These are phyloP conservation scores for Caenorhabditis zanzibari DNA, from an alignment of 2,888 invertebrate genomes.

Conservation along the genomic window DNA sequence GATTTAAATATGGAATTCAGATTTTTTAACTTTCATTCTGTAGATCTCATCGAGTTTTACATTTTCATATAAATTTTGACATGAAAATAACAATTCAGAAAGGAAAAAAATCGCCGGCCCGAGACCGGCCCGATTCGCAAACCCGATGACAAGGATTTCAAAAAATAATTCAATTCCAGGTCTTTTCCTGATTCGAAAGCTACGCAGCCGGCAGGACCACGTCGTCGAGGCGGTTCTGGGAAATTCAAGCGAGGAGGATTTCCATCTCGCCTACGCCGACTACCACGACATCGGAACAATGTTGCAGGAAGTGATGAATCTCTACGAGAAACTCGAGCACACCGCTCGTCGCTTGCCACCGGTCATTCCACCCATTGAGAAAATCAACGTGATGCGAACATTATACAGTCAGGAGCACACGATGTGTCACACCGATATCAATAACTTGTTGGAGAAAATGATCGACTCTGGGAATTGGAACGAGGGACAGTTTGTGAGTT, in stretches of 20 bases:
- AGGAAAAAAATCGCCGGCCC: too few relatives aligned
- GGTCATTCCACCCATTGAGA: constrained; percentile 44
- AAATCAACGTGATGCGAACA: constrained; percentile 44
- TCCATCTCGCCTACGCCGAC: neutral
- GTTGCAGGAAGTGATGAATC: constrained; percentile 17
- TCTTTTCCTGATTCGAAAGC: constrained; percentile 50
- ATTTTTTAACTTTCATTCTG: too few relatives aligned
- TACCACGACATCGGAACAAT: constrained; percentile 19
- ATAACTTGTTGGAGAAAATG: constrained; percentile 49
- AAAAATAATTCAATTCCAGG: too few relatives aligned
- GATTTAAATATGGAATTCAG: too few relatives aligned
- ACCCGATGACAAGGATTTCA: too few relatives aligned
- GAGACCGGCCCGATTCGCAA: too few relatives aligned
- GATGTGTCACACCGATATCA: constrained; percentile 35
- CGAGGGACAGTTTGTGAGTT: constrained; percentile 59
- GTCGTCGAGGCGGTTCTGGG: constrained; percentile 7
- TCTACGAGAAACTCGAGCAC: constrained; percentile 48
- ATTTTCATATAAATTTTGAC: too few relatives aligned
- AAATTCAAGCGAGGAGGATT: neutral
- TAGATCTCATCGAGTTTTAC: too few relatives aligned
- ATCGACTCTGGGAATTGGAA: constrained; percentile 66
- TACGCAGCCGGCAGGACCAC: constrained; percentile 28
- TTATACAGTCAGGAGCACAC: constrained; percentile 54
- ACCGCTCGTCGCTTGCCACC: constrained; percentile 30
- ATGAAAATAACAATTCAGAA: too few relatives aligned